Evolutionary conservation across 2,113 vertebrate species (phyloP).

Genomic region (Eurystomus gularis): DNA sequence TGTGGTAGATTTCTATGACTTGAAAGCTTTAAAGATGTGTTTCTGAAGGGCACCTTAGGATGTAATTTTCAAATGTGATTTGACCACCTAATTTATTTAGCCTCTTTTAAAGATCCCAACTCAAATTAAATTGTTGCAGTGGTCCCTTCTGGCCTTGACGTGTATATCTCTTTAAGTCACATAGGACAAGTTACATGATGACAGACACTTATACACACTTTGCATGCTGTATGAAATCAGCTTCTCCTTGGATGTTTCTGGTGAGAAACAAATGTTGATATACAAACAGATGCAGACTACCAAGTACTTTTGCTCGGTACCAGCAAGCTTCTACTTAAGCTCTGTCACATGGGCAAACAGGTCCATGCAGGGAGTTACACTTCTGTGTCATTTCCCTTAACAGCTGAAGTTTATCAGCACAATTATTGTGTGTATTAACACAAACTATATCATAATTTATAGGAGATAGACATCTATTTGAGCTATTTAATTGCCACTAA

Average conservation of each 20-base stretch:
- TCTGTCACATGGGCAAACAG: neutral
- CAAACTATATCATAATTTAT: neutral
- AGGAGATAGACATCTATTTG: neutral
- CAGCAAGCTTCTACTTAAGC: neutral
- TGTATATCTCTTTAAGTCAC: neutral
- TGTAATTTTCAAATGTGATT: neutral
- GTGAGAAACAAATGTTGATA: neutral
- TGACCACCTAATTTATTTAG: neutral
- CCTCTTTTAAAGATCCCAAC: neutral
- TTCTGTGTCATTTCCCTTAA: neutral
- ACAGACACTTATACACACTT: neutral
- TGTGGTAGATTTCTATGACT: neutral
- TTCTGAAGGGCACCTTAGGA: slow-evolving; percentile 13
- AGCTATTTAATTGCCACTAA: neutral
- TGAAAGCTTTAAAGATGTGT: neutral
- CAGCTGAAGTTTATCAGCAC: neutral
- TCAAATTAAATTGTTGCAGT: neutral
- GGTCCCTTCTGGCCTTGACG: neutral
- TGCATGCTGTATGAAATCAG: too few relatives aligned
- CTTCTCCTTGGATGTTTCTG: neutral
- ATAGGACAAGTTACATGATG: neutral
- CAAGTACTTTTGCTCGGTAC: neutral
- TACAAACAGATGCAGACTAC: neutral
- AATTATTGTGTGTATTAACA: neutral
- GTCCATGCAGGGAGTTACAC: neutral